Evolutionary conservation across 2,113 vertebrate species (phyloP).

Genomic region (Protobothrops mucrosquamatus): DNA sequence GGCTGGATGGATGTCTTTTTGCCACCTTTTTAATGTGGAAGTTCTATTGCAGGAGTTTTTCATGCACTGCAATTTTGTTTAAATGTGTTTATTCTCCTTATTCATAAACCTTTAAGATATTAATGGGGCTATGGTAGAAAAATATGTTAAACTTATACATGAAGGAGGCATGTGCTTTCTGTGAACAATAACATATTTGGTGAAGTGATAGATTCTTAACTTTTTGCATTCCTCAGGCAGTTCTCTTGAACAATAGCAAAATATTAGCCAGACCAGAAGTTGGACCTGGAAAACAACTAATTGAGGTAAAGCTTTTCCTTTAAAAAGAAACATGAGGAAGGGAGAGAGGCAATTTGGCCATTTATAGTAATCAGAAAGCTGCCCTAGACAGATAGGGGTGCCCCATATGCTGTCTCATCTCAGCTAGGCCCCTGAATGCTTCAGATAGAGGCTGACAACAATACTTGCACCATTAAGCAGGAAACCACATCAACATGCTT

Average conservation of each 20-base stretch:
- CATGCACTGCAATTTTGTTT: background rate
- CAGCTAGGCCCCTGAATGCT: slow-evolving; percentile 51
- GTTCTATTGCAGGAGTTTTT: background rate
- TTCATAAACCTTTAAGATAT: background rate
- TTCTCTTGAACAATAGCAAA: slow-evolving; percentile 49
- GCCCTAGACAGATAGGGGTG: slow-evolving; percentile 54
- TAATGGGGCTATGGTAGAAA: background rate
- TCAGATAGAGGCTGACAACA: slow-evolving; percentile 60
- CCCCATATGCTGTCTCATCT: slow-evolving; percentile 61
- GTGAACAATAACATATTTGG: slow-evolving; percentile 32
- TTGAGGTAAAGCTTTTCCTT: slow-evolving; percentile 54
- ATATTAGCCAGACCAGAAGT: slow-evolving; percentile 44
- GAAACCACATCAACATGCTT: slow-evolving; percentile 54
- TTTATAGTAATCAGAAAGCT: slow-evolving; percentile 58
- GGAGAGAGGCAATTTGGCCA: slow-evolving; percentile 45
- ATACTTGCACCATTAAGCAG: slow-evolving; percentile 56
- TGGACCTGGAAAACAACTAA: slow-evolving; percentile 59
- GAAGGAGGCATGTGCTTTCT: background rate
- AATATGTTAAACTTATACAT: background rate
- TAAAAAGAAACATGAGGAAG: slow-evolving; percentile 27
- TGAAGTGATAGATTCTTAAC: slow-evolving; percentile 50
- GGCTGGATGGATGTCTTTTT: background rate
- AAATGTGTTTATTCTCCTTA: background rate
- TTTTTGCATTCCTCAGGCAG: slow-evolving; percentile 63
- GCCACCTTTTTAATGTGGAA: background rate